phyloP scores from a whole-genome alignment of 1,140 invertebrate species.

The Acromyrmex echinatior region DNA sequence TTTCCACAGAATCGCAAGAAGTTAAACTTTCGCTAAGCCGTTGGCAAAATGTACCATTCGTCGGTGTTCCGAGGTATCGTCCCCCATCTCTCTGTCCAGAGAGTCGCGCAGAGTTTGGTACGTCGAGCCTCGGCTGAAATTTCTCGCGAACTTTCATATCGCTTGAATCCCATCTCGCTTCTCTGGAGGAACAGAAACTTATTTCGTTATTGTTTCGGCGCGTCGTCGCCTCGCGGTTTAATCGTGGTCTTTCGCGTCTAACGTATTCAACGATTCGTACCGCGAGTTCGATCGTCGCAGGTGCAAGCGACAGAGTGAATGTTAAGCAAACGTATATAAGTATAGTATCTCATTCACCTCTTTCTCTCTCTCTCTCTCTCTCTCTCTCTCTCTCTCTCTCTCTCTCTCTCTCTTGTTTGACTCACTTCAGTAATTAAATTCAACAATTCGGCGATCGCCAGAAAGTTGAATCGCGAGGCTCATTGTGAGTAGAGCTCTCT shows the following conservation, averaged over 20 bases:
- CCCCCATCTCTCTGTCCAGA: neutral
- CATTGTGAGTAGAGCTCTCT: slow-evolving; percentile 43
- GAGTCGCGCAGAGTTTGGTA: slow-evolving; percentile 16
- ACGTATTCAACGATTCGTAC: slow-evolving; percentile 64
- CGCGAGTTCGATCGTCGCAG: slow-evolving; percentile 50
- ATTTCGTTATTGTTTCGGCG: slow-evolving; percentile 67
- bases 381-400: neutral
- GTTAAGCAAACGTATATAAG: slow-evolving; percentile 1
- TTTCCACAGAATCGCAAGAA: slow-evolving; percentile 49
- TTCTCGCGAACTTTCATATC: slow-evolving; percentile 61
- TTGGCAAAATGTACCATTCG: slow-evolving; percentile 29
- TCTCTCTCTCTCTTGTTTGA: neutral
- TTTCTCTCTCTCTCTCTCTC: neutral
- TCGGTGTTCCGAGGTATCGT: neutral
- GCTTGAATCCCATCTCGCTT: slow-evolving; percentile 37
- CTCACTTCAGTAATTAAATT: slow-evolving; percentile 74
- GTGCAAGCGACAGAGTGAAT: slow-evolving; percentile 27
- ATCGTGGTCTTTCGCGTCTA: slow-evolving; percentile 42
- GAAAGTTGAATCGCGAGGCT: slow-evolving; percentile 32
- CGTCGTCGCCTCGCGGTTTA: slow-evolving; percentile 58
- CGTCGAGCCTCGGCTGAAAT: slow-evolving; percentile 38
- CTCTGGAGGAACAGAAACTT: slow-evolving; percentile 39
- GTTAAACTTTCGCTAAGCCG: neutral
- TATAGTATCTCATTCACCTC: neutral
- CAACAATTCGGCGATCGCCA: slow-evolving; percentile 71